These are phyloP conservation scores for Drosophila guanche DNA, from an alignment of 1,140 invertebrate species.

Conservation along the genomic window DNA sequence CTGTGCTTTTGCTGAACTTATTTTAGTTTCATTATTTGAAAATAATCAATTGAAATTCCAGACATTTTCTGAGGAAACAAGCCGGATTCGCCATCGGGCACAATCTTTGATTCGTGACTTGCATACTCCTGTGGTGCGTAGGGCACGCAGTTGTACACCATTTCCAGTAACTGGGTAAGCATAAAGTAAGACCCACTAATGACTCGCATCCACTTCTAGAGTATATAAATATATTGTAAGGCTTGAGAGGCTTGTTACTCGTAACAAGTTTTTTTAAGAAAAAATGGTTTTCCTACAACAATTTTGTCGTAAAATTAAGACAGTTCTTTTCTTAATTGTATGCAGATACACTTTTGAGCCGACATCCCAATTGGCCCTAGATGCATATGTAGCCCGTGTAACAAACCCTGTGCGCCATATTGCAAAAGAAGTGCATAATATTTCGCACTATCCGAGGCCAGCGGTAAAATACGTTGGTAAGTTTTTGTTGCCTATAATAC, in stretches of 20 bases:
- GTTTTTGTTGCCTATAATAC: conserved; percentile 27
- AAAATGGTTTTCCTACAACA: too few species aligned
- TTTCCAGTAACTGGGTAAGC: conserved; percentile 80
- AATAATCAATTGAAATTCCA: conserved; percentile 73
- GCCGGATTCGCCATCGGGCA: conserved; percentile 90
- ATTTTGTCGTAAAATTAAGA: background rate
- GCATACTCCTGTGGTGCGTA: conserved; percentile 89
- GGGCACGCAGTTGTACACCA: conserved; percentile 86
- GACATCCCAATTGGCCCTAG: conserved; percentile 68
- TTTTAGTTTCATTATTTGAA: background rate
- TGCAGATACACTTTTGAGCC: conserved; percentile 68
- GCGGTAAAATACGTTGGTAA: conserved; percentile 81
- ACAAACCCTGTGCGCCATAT: conserved; percentile 80
- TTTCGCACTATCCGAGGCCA: conserved; percentile 72
- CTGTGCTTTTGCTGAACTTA: background rate
- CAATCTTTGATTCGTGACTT: conserved; percentile 89
- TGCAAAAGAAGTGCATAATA: conserved; percentile 78
- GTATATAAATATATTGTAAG: background rate
- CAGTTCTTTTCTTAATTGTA: background rate
- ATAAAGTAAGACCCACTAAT: too few species aligned
- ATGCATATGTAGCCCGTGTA: conserved; percentile 77
- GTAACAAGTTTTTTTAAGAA: too few species aligned
- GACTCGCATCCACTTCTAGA: background rate
- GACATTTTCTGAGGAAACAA: conserved; percentile 92
- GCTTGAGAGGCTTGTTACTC: too few species aligned